Evolutionary conservation across 2,888 invertebrate species (phyloP), one percentile per base, ranked within the genome.

Genomic region (Helleia helle): DNA sequence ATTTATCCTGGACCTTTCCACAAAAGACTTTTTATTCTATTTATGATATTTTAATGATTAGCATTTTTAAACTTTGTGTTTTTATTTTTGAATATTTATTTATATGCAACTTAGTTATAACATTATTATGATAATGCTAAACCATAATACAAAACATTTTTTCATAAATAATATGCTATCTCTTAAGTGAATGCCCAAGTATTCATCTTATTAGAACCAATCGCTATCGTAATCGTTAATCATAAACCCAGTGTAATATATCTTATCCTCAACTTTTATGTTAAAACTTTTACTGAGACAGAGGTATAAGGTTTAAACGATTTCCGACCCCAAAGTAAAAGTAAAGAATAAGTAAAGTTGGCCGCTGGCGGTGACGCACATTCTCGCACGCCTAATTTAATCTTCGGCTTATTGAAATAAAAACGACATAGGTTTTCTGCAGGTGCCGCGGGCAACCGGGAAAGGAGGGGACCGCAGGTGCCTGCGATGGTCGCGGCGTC

Each of bases 341-440:
- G 50, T 55, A 55, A 62, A 56, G 59, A 65, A 62, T 53, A 55
- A 67, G 62, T 56, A 62, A 69, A 65, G 58, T 48, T 58, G 36
- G 50, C 57, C 52, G 28, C 39, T 40, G 54, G 58, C 55, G 51
- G 42, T 47, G 48, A 60, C 62, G 64, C 67, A 65, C 72, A 72
- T 72, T 70, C 68, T 72, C 63, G 71, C 67, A 75, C 72, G 81
- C 75, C 75, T 80, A 81, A 83, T 81, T 83, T 83, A 81, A 81
- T 83, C 79, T 73, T 71, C 67, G 55, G 74, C 75, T 81, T 83
- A 81, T 83, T 80, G 81, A 83, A 83, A 84, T 83, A 84, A 83
- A 83, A 81, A 81, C 79, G 81, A 72, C 80, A 80, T 83, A 81
- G 81, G 83, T 84, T 84, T 77, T 79, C 72, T 83, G 76, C 84